Evolutionary conservation across 2,888 invertebrate genomes (phyloP).

Genomic region (Folsomia candida): DNA sequence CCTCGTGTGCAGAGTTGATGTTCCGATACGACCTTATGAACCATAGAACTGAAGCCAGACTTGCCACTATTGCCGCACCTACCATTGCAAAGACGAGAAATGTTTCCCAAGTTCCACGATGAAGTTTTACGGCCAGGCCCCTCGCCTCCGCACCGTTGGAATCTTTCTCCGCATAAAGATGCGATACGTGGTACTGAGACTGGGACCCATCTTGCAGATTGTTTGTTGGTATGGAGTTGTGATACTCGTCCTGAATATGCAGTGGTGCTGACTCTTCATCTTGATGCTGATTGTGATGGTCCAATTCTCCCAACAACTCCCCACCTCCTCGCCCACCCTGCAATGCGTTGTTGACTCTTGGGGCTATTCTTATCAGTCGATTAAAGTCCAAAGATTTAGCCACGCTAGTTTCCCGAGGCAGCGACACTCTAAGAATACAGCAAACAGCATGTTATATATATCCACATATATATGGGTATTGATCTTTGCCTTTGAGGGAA

Average conservation of each 20-base stretch:
- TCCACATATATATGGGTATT: too few species aligned
- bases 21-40: constrained; percentile 44
- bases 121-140: constrained; percentile 30
- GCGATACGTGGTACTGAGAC: constrained; percentile 20
- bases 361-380: constrained; percentile 41
- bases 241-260: background rate
- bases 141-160: constrained; percentile 18
- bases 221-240: constrained; percentile 13
- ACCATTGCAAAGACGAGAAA: constrained; percentile 49
- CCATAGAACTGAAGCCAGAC: constrained; percentile 49
- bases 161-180: constrained; percentile 23
- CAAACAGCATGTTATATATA: too few species aligned
- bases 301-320: background rate
- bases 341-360: constrained; percentile 45
- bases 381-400: constrained; percentile 49
- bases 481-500: too few species aligned
- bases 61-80: constrained; percentile 45
- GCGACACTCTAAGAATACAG: constrained; percentile 40
- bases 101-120: constrained; percentile 46
- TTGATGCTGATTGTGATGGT: background rate
- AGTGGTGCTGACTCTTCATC: background rate
- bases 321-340: constrained; percentile 10
- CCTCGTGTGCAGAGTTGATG: constrained; percentile 9
- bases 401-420: constrained; percentile 48
- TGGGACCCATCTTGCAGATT: constrained; percentile 20